Percentiles rank a stretch among this genome's conserved stretches.
phyloP scores from a whole-genome alignment of 30 jellyfish, hydroid and myxozoan species.

The Nemopilema nomurai region DNA sequence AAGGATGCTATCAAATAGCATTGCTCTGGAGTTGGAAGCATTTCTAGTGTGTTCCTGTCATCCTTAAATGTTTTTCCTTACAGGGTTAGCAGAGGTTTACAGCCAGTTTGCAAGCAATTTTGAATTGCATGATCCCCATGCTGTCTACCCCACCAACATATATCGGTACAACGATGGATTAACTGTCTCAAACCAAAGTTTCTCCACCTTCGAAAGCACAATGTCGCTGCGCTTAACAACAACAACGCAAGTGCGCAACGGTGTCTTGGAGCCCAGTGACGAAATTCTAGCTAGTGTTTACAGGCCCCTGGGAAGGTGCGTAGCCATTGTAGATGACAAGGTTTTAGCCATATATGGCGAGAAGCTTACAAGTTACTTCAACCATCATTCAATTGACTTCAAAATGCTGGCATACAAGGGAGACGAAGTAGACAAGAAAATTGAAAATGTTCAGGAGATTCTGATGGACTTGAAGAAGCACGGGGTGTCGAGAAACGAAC shows the following conservation, averaged over 20 bases:
- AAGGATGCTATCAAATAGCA: too few species aligned
- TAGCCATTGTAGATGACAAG: constrained; percentile 56
- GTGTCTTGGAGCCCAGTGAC: constrained; percentile 35
- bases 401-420: constrained; percentile 37
- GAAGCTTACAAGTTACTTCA: constrained; percentile 25
- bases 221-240: constrained; percentile 59
- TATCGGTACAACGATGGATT: constrained; percentile 60
- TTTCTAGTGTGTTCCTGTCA: too few species aligned
- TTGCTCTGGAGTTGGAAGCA: too few species aligned
- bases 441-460: constrained; percentile 51
- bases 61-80: background rate
- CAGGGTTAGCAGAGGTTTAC: constrained; percentile 25
- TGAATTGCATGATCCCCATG: constrained; percentile 59
- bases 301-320: constrained; percentile 67
- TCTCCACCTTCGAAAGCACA: constrained; percentile 45
- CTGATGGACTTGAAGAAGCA: constrained; percentile 51
- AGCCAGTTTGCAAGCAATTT: constrained; percentile 12
- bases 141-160: constrained; percentile 62
- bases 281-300: constrained; percentile 22
- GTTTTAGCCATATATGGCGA: constrained; percentile 28
- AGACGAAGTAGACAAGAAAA: constrained; percentile 62
- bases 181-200: constrained; percentile 41
- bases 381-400: constrained; percentile 26
- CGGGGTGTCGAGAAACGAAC: constrained; percentile 70
- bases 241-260: constrained; percentile 38